Conservation (phyloP, 2,113 vertebrate species). For the Epinephelus fuscoguttatus region DNA sequence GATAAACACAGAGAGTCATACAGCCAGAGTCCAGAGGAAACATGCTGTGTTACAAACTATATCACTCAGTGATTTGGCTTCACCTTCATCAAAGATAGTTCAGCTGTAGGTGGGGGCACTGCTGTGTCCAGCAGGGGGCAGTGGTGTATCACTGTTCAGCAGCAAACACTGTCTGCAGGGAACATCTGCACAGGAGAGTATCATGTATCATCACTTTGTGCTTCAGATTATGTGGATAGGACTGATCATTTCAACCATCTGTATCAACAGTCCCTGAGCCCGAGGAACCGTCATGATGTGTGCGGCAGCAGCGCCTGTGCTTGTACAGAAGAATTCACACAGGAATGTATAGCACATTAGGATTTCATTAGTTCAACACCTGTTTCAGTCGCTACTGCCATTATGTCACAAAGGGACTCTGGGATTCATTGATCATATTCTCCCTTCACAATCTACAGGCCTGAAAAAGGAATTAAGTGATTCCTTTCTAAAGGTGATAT, state of each 20-base stretch:
- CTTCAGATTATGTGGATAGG: neutral
- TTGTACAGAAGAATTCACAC: neutral
- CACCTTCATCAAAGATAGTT: neutral
- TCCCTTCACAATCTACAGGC: neutral
- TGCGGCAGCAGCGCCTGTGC: neutral
- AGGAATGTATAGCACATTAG: neutral
- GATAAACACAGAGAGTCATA: neutral
- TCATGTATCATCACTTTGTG: neutral
- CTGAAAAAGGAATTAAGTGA: neutral
- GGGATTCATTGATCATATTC: neutral
- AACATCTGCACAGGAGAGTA: neutral
- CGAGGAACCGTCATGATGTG: conserved; percentile 12
- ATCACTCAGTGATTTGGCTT: neutral
- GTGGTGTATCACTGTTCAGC: conserved; percentile 25
- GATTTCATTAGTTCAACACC: neutral
- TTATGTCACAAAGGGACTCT: neutral
- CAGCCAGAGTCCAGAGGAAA: neutral
- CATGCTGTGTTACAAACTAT: neutral
- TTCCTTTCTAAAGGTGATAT: neutral
- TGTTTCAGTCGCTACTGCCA: neutral
- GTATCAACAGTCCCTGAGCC: neutral
- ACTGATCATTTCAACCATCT: conserved; percentile 6
- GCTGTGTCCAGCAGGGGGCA: conserved; percentile 57
- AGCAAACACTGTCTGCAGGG: neutral
- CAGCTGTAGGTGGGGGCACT: neutral